Base-by-base conservation (phyloP, 2,797 vertebrate species). In the Macropus fuliginosus region DNA sequence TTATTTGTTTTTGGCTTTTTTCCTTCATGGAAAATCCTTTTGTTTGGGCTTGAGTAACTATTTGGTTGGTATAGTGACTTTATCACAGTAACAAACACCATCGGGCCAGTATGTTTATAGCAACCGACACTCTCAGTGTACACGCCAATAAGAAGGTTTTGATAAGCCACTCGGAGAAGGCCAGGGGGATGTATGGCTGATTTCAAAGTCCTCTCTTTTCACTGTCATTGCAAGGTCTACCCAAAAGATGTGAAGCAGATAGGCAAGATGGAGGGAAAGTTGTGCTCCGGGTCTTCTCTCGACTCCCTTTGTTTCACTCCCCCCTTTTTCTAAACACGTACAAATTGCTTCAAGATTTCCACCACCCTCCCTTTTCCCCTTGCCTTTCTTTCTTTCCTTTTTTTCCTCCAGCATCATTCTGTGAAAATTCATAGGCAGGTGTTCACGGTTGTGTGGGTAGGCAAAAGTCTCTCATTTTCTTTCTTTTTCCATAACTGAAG, bases 51-150 rank as follows among this genome's bases (percentile, higher is more conserved):
- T 46, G 18, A 81, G 74, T 81, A 81, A 46, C 40, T 81, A 46
- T 81, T 81, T 81, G 74, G 74, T 81, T 81, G 74, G 74, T 81
- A 81, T 81, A 81, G 74, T 81, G 74, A 81, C 74, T 81, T 81
- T 81, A 81, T 81, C 74, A 81, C 74, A 81, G 74, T 81, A 81
- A 81, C 29, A 21, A 81, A 46, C 74, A 81, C 21, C n/a, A 3
- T 46, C 27, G 40, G 74, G 40, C 40, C 74, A 81, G 74, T 81
- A 6, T 81, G 74, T 81, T 81, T 81, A 81, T 81, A 81, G 74
- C 74, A 81, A 81, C 74, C 74, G 40, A 81, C 46, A 21, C 74
- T 81, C 40, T 27, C 21, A 3, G 74, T 24, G n/a, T 46, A 81
- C 40, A 24, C 4, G 21, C 21, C 40, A 81, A 46, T 46, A 81